Evolutionary conservation across 1,140 invertebrate genomes (phyloP).

Genomic region (Tetramorium parvispinum): DNA sequence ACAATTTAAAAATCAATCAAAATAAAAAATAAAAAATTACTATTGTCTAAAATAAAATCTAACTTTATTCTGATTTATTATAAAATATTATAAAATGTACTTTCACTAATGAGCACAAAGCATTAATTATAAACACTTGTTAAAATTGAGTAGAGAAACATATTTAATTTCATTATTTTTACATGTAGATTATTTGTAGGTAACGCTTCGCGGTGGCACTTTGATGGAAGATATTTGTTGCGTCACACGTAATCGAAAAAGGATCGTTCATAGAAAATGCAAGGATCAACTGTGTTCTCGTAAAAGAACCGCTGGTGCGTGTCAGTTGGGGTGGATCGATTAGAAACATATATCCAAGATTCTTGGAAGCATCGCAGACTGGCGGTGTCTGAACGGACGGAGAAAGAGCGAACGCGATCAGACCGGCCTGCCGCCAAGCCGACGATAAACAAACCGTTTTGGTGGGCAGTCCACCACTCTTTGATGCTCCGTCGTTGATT

Average conservation of each 20-base stretch:
- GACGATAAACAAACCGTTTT: slow-evolving; percentile 83
- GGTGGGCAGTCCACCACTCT: slow-evolving; percentile 76
- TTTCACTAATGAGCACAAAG: background rate
- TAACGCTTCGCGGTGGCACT: background rate
- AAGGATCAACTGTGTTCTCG: slow-evolving; percentile 18
- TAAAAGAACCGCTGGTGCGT: slow-evolving; percentile 72
- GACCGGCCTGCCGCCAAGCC: slow-evolving; percentile 62
- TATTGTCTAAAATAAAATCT: background rate
- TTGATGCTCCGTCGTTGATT: slow-evolving; percentile 84
- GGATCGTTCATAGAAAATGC: background rate
- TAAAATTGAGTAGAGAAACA: background rate
- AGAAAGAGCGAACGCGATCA: slow-evolving; percentile 68
- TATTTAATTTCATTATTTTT: too few species aligned
- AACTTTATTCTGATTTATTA: background rate
- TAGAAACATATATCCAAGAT: slow-evolving; percentile 70
- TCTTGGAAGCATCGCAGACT: slow-evolving; percentile 76
- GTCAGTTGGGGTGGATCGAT: slow-evolving; percentile 79
- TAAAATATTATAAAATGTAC: background rate
- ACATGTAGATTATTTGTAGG: background rate
- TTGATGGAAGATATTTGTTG: background rate
- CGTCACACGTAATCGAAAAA: background rate
- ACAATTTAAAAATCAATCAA: background rate
- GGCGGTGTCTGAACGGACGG: slow-evolving; percentile 68
- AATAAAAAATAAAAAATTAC: too few species aligned
- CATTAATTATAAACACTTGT: background rate